Evolutionary conservation across 2,888 invertebrate genomes (phyloP).

Genomic region (Drosophila algonquin): DNA sequence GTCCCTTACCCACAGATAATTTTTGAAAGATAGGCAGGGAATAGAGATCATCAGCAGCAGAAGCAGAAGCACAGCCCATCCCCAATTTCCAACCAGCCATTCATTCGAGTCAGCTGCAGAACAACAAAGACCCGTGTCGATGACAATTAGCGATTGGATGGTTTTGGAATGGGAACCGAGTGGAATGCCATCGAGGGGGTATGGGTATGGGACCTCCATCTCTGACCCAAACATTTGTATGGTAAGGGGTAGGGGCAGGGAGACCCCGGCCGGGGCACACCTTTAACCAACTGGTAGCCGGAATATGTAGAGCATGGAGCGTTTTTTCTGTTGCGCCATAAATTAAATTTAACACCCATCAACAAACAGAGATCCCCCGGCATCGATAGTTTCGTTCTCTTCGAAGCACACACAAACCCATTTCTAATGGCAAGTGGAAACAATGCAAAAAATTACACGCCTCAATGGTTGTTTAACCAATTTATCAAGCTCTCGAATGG

Average conservation of each 20-base stretch:
- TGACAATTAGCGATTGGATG: conserved; percentile 77
- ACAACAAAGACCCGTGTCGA: conserved; percentile 73
- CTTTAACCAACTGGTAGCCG: conserved; percentile 53
- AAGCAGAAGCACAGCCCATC: conserved; percentile 44
- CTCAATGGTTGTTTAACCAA: conserved; percentile 61
- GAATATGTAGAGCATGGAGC: conserved; percentile 78
- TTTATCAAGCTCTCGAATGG: conserved; percentile 40
- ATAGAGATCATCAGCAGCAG: conserved; percentile 60
- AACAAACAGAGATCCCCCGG: conserved; percentile 55
- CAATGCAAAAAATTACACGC: conserved; percentile 64
- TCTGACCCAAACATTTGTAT: conserved; percentile 50
- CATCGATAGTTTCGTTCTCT: conserved; percentile 58
- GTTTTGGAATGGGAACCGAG: no score
- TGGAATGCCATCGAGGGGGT: conserved; percentile 12
- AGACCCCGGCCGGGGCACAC: conserved; percentile 21
- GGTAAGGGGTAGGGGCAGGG: conserved; percentile 8
- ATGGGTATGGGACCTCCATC: conserved; percentile 21
- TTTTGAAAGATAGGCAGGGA: conserved; percentile 72
- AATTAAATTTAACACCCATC: conserved; percentile 77
- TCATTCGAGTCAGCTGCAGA: conserved; percentile 56
- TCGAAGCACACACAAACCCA: conserved; percentile 26
- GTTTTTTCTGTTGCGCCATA: conserved; percentile 68
- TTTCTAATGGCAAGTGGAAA: conserved; percentile 76
- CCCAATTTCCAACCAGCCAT: conserved; percentile 59
- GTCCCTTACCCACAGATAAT: conserved; percentile 55